Conservation (phyloP, 1,140 invertebrate species). For the Samia ricini region DNA sequence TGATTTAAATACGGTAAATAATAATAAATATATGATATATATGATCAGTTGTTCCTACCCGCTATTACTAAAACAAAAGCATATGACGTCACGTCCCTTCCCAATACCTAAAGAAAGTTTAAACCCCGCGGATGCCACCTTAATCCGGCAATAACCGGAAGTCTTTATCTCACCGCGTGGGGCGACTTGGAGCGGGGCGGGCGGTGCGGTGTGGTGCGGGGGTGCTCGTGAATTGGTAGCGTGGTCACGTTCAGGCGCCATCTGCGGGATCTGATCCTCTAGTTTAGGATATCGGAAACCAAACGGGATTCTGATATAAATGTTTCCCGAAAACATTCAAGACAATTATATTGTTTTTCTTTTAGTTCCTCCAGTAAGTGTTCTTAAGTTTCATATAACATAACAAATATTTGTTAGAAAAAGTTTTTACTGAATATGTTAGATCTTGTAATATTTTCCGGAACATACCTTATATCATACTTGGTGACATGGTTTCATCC, state of each 20-base stretch:
- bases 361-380: neutral
- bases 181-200: neutral
- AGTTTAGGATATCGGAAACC: neutral
- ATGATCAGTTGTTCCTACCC: too few relatives aligned
- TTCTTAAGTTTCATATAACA: too few relatives aligned
- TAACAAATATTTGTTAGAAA: too few relatives aligned
- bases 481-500: too few relatives aligned
- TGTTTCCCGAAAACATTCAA: neutral
- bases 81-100: neutral
- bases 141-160: constrained; percentile 34
- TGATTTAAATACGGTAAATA: too few relatives aligned
- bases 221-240: neutral
- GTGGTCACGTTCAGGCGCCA: neutral
- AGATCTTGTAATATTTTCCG: too few relatives aligned
- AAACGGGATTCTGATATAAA: neutral
- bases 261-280: neutral
- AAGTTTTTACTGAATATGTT: too few relatives aligned
- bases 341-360: neutral
- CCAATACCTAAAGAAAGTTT: constrained; percentile 18
- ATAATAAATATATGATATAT: too few relatives aligned
- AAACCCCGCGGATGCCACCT: constrained; percentile 29
- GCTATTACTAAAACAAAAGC: neutral
- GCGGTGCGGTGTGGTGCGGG: neutral
- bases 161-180: constrained; percentile 30
- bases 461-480: too few relatives aligned